phyloP scores from a whole-genome alignment of 2,797 vertebrate genomes.

The Cuniculus paca region DNA sequence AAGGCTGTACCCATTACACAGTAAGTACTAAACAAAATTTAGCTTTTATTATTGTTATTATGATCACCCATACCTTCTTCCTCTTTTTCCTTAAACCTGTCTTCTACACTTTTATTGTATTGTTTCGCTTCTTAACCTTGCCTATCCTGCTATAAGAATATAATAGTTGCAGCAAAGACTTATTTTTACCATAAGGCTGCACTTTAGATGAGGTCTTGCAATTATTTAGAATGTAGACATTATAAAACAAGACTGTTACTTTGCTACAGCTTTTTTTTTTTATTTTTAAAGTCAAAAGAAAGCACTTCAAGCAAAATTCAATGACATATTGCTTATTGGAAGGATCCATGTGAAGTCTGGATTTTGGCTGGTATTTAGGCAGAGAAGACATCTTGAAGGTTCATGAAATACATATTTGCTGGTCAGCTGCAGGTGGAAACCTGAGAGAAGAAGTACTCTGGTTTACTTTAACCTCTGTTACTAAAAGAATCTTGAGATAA shows the following conservation, averaged over 20 bases:
- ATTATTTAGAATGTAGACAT: not conserved
- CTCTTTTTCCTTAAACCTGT: not conserved
- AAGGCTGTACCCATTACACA: not conserved
- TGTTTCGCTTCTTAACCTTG: not conserved
- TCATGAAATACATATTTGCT: not conserved
- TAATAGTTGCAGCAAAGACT: not conserved
- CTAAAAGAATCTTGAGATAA: not conserved
- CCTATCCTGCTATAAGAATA: not conserved
- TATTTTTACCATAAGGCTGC: not conserved
- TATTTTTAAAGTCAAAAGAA: not conserved
- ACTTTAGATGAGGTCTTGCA: not conserved
- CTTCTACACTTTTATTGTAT: not conserved
- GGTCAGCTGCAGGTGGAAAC: not conserved
- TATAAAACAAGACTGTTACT: conserved; percentile 3
- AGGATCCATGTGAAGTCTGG: not conserved
- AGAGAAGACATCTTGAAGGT: not conserved
- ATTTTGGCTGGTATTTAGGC: not conserved
- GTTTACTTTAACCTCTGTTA: not conserved
- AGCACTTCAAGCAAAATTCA: conserved; percentile 36
- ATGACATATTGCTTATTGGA: not conserved
- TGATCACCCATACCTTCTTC: not conserved
- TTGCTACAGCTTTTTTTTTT: not conserved
- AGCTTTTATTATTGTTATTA: conserved; percentile 1
- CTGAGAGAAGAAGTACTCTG: not conserved
- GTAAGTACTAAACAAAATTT: not conserved